Base-by-base conservation (phyloP, 2,888 invertebrate genomes). In the Acronicta alni region DNA sequence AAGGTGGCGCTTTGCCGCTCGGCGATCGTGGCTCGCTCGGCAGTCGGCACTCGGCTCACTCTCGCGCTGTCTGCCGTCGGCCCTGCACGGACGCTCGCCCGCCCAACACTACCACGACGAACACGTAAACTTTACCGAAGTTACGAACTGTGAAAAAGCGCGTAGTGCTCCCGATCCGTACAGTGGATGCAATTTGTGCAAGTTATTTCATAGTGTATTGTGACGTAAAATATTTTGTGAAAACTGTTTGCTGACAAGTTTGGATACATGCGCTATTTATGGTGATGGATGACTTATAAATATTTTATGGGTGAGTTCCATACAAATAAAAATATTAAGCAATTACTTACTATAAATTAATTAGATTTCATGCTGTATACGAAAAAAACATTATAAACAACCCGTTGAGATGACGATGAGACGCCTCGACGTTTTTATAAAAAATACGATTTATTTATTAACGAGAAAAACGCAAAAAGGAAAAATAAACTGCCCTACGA, bases 151-250 rank as follows among this genome's bases (percentile, higher is more conserved):
- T 58, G 45, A 26, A 67, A 68, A 75, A 79, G 75, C 79, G 82
- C 76, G 75, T 79, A 67, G 81, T 82, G 81, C 74, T 69, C 23
- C 58, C 59, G 51, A 69, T 68, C 23, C 57, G 61, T 39, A 80
- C 79, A 77, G 85, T 75, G 82, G 81, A 81, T 84, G 82, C 81
- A 82, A 86, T 85, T 84, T 86, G 85, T 86, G 83, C 67, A 77
- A 83, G 81, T 83, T 81, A 79, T 77, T 57, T 53, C 55, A 58
- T 71, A 44, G 64, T 77, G 76, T 68, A 57, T 63, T 75, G 81
- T 82, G 81, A 66, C 67, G 57, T 77, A 75, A 67, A 61, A 70
- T 67, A 56, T 70, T 68, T 45, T 45, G 63, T 72, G 65, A 61
- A 63, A 75, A 76, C 75, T 72, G 58, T 65, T 61, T 63, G 58